Base-by-base conservation (phyloP, 2,888 invertebrate species). In the Archips crataeganus region DNA sequence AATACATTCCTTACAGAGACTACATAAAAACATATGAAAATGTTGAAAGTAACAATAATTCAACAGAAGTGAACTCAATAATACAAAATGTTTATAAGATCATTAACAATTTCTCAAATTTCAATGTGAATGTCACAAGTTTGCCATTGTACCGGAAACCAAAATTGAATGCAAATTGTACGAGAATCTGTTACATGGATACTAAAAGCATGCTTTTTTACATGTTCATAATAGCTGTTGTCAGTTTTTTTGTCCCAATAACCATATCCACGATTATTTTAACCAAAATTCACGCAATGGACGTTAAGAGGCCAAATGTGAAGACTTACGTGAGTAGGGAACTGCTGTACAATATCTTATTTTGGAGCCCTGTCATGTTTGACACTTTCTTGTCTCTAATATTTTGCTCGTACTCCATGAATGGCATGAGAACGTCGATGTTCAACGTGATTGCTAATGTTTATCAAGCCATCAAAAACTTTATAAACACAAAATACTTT, bases 311-410 rank as follows among this genome's bases (percentile, higher is more conserved):
- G 73, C 75, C 84, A 1, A 86, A 86, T 77, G 76, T 86, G 11
- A 92, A 92, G 74, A 88, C 84, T 1, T 90, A 87, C 85, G 88
- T 92, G 1, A 90, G 85, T 15, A 83, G 91, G 68, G 93, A 94
- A 76, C 74, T 93, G n/a, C 75, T 94, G 13, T 94, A 92, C 68
- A 94, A 92, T 73, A 82, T 94, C 60, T 78, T 94, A 13, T 93
- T 94, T 79, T 94, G 94, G 94, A 91, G 90, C 23, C 94, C 94
- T 0, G 90, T 92, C 0, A 90, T 94, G 89, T 90, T 94, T 80
- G 93, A 94, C 75, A 91, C 91, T 47, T 89, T 93, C 79, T 72
- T 94, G 6, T 91, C 94, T 0, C 77, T 93, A 11, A 81, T 92
- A 63, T 75, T 92, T 54, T 94, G 94, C 82, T 87, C 92, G 0